These are phyloP conservation scores for Serilophus lunatus DNA, from an alignment of 2,113 vertebrate species.

Conservation along the genomic window DNA sequence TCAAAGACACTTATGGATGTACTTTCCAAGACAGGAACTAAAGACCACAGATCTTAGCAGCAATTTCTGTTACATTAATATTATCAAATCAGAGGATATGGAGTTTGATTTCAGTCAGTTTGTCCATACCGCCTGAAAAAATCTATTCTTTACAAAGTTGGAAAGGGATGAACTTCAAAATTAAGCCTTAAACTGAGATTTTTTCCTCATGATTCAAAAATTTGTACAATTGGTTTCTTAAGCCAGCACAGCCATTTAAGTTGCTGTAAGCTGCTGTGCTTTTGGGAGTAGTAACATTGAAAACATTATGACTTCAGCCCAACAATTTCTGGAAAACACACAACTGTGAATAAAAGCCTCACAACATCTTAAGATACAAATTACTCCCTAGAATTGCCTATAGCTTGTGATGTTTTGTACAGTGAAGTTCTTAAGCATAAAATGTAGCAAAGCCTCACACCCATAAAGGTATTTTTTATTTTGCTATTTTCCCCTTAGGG, in stretches of 20 bases:
- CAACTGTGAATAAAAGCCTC: not conserved
- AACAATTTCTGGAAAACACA: not conserved
- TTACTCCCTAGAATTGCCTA: not conserved
- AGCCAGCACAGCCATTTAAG: not conserved
- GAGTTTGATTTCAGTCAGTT: not conserved
- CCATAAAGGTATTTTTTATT: not conserved
- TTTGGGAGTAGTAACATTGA: not conserved
- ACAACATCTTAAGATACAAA: not conserved
- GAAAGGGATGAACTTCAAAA: too few relatives aligned
- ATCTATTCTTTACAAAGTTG: too few relatives aligned
- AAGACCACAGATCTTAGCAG: not conserved
- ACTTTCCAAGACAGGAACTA: not conserved
- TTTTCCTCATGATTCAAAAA: not conserved
- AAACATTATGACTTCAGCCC: not conserved
- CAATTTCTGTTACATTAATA: not conserved
- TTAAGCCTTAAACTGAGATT: not conserved
- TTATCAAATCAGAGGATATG: not conserved
- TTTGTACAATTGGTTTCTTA: not conserved
- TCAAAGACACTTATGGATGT: not conserved
- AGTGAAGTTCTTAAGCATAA: not conserved
- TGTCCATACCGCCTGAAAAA: not conserved
- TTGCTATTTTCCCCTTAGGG: not conserved
- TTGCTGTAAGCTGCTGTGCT: not conserved
- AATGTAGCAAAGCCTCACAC: not conserved
- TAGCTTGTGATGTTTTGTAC: not conserved